Conservation (phyloP, 2,113 vertebrate genomes). For the Isurus oxyrinchus region DNA sequence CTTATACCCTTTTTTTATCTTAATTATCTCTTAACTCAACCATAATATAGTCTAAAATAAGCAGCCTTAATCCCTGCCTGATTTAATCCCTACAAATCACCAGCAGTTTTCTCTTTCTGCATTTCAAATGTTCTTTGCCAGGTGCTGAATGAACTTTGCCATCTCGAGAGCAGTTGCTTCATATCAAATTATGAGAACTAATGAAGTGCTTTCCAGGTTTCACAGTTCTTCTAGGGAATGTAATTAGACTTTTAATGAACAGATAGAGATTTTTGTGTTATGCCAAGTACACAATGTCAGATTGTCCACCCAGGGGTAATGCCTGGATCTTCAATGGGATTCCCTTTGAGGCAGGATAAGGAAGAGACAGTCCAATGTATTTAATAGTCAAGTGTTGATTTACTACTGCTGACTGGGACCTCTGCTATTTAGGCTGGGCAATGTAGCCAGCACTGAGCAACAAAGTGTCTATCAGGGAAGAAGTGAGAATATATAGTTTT, state of each 20-base stretch:
- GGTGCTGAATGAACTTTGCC: conserved; percentile 6
- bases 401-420: not conserved
- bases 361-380: not conserved
- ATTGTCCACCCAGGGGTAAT: not conserved
- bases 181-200: conserved; percentile 7
- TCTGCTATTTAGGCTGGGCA: not conserved
- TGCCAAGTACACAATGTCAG: not conserved
- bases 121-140: not conserved
- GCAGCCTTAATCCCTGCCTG: not conserved
- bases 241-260: conserved; percentile 8
- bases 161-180: not conserved
- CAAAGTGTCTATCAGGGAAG: not conserved
- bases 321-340: not conserved
- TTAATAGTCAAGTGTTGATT: not conserved
- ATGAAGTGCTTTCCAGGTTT: conserved; percentile 17
- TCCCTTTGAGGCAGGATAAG: not conserved
- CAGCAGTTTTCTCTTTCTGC: not conserved
- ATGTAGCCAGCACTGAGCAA: not conserved
- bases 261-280: not conserved
- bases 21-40: conserved; percentile 6
- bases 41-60: not conserved
- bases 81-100: not conserved
- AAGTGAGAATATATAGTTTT: not conserved
- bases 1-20: not conserved
- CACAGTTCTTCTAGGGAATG: not conserved